Conservation (phyloP, 2,113 vertebrate genomes). For the Oryctolagus cuniculus region mOryCun1.1 NC_091440.1:125227501-125228000, state of each 20-base stretch:
- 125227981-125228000: not conserved
- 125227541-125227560: conserved; percentile 56
- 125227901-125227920: not conserved
- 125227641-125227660: not conserved
- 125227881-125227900: not conserved
- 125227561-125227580: conserved; percentile 43
- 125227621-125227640: not conserved
- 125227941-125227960: not conserved
- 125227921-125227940: not conserved
- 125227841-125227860: not conserved
- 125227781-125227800: not conserved
- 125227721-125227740: not conserved
- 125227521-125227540: conserved; percentile 66
- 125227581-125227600: conserved; percentile 50
- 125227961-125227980: not conserved
- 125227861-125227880: not conserved
- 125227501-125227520: conserved; percentile 59
- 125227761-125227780: not conserved
- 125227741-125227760: not conserved
- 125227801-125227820: not conserved
- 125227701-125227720: not conserved
- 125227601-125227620: not conserved
- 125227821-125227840: not conserved
- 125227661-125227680: not conserved
- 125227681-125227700: not conserved